Conservation (phyloP, 2,797 vertebrate species). For the Phataginus tricuspis region DNA sequence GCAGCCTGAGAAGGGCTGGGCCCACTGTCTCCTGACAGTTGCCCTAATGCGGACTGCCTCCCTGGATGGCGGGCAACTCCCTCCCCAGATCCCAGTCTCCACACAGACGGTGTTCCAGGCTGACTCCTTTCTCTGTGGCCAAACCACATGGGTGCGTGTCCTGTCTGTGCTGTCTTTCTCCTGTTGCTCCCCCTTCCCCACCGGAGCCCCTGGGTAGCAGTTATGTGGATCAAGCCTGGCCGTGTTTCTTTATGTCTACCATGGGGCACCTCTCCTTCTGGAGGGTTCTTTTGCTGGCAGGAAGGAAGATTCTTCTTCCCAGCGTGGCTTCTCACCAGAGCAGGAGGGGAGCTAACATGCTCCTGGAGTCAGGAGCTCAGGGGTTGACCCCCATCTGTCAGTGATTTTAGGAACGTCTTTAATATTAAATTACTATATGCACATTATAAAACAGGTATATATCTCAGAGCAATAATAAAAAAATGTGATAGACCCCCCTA, state of each 20-base stretch:
- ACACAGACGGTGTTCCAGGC: not conserved
- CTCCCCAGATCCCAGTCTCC: not conserved
- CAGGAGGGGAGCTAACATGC: too few species aligned
- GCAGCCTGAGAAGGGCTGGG: not conserved
- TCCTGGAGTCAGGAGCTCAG: not conserved
- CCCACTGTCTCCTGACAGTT: not conserved
- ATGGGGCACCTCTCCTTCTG: not conserved
- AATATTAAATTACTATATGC: not conserved
- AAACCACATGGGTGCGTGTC: accelerated
- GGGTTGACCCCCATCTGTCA: not conserved
- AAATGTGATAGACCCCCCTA: not conserved
- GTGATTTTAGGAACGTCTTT: not conserved
- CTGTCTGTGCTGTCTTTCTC: not conserved
- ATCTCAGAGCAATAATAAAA: not conserved
- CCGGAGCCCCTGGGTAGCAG: not conserved
- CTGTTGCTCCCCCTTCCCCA: accelerated
- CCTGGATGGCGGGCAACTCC: not conserved
- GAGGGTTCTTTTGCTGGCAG: not conserved
- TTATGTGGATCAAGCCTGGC: not conserved
- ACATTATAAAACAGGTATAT: not conserved
- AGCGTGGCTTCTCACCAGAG: not conserved
- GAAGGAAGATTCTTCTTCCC: not conserved
- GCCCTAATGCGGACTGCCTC: not conserved
- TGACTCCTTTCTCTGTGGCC: not conserved
- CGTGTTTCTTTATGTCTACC: not conserved